Percentiles rank a stretch among this genome's conserved stretches.
Evolutionary conservation across 2,113 vertebrate genomes (phyloP).

Genomic region (Gobio gobio): DNA sequence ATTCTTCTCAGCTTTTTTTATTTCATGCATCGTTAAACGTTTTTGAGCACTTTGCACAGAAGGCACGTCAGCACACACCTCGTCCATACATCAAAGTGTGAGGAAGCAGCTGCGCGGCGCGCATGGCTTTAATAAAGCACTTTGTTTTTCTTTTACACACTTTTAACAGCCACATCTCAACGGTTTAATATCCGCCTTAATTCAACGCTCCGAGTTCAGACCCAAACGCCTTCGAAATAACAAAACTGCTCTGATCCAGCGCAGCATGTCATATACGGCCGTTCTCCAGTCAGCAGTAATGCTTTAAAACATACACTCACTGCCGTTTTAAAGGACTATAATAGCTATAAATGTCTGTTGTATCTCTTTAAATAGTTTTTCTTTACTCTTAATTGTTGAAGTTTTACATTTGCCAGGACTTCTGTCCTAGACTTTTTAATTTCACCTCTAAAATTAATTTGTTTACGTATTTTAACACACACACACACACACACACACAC

Average conservation of each 20-base stretch:
- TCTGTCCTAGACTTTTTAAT: background rate
- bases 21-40: conserved; percentile 58
- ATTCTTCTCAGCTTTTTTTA: conserved; percentile 53
- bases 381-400: background rate
- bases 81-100: conserved; percentile 34
- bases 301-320: background rate
- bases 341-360: background rate
- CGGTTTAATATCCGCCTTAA: conserved; percentile 25
- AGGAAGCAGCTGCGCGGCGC: conserved; percentile 10
- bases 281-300: background rate
- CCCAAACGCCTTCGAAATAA: background rate
- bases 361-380: background rate
- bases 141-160: conserved; percentile 35
- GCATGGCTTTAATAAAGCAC: conserved; percentile 45
- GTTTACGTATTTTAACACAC: no score
- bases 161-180: conserved; percentile 35
- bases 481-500: no score
- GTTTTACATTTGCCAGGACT: background rate
- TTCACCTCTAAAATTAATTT: no score
- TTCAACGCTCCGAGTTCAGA: background rate
- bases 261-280: no score
- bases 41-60: conserved; percentile 43
- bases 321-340: background rate
- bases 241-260: background rate
- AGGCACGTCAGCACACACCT: conserved; percentile 27